These are phyloP conservation scores for Pelobates cultripes DNA, from an alignment of 2,797 vertebrate genomes.

Conservation along the genomic window DNA sequence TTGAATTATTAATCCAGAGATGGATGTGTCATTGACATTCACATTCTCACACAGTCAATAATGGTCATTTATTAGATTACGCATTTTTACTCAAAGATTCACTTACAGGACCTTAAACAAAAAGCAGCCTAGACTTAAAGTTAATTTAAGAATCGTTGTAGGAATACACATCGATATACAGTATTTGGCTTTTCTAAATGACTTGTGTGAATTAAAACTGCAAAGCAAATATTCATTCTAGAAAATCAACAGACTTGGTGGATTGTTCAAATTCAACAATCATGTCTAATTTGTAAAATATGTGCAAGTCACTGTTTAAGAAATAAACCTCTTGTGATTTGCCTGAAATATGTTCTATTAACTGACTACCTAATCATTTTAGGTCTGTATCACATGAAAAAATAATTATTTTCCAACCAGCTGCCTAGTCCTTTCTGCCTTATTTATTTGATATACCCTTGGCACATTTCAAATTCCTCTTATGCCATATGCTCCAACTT, in stretches of 20 bases:
- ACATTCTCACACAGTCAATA: background rate
- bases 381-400: conserved; percentile 17
- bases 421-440: conserved; percentile 45
- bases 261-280: too few species aligned
- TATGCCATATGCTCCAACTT: conserved; percentile 42
- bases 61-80: background rate
- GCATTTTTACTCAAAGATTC: too few species aligned
- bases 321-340: too few species aligned
- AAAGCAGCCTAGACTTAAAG: too few species aligned
- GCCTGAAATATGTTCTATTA: background rate
- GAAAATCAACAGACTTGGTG: too few species aligned
- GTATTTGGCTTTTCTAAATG: too few species aligned
- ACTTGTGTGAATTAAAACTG: too few species aligned
- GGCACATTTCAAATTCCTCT: conserved; percentile 50
- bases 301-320: background rate
- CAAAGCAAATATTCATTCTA: too few species aligned
- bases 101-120: too few species aligned
- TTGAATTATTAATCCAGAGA: background rate
- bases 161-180: too few species aligned
- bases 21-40: background rate
- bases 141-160: too few species aligned
- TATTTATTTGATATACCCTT: conserved; percentile 46
- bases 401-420: conserved; percentile 30
- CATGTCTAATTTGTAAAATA: too few species aligned
- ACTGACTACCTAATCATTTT: conserved; percentile 17